Evolutionary conservation across 2,888 invertebrate species (phyloP).

Genomic region (Orthosia cruda): DNA sequence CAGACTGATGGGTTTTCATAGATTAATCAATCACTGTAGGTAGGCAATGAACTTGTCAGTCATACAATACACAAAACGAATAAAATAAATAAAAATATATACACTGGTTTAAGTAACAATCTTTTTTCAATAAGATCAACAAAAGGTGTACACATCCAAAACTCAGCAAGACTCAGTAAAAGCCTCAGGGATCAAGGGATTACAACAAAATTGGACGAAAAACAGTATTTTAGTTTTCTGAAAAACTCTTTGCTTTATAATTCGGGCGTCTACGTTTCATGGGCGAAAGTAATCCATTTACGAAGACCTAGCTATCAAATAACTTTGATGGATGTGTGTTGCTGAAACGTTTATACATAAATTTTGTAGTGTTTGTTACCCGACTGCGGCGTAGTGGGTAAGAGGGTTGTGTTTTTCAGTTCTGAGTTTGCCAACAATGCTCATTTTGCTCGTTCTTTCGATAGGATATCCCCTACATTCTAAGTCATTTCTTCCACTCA

Average conservation of each 20-base stretch:
- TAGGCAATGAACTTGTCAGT: background rate
- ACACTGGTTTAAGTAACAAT: background rate
- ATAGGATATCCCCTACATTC: background rate
- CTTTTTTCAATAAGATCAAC: background rate
- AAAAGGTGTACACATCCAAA: constrained; percentile 16
- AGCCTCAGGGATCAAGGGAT: constrained; percentile 25
- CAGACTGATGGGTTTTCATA: background rate
- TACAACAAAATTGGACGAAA: constrained; percentile 34
- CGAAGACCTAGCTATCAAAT: constrained; percentile 30
- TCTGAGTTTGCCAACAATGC: background rate
- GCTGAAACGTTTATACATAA: constrained; percentile 10
- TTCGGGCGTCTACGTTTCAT: background rate
- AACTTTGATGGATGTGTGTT: constrained; percentile 39
- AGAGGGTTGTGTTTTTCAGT: background rate
- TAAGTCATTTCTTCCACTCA: no score
- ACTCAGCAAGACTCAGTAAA: constrained; percentile 7
- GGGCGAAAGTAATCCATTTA: constrained; percentile 41
- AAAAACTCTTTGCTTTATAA: constrained; percentile 26
- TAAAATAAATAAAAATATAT: background rate
- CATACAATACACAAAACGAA: no score
- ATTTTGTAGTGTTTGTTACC: background rate
- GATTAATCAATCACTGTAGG: background rate
- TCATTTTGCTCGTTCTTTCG: no score
- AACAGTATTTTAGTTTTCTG: constrained; percentile 34
- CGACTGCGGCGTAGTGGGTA: background rate